phyloP scores from a whole-genome alignment of 2,797 vertebrate species.

The Furcifer pardalis region DNA sequence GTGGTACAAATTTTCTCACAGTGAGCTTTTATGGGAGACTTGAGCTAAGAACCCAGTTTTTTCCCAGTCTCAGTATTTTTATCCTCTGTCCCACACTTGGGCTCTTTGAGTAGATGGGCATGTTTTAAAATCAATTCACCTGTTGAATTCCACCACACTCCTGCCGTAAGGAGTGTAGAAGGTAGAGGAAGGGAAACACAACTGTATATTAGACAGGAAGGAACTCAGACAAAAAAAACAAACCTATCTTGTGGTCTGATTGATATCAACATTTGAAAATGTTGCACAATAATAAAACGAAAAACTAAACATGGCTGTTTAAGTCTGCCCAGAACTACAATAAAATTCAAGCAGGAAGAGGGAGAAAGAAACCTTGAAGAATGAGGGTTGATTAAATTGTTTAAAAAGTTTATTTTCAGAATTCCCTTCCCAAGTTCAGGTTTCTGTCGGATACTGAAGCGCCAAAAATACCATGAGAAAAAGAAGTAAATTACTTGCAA shows the following conservation, averaged over 20 bases:
- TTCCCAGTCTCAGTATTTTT: no score
- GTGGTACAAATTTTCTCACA: no score
- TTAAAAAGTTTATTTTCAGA: slow-evolving; percentile 3
- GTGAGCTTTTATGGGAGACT: no score
- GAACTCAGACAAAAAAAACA: background rate
- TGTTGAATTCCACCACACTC: background rate
- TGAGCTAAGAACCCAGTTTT: no score
- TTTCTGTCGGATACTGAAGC: slow-evolving; percentile 44
- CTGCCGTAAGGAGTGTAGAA: no score
- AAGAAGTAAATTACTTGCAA: slow-evolving; percentile 35
- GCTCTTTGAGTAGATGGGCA: background rate
- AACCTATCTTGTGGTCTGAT: background rate
- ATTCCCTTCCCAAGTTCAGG: slow-evolving; percentile 3
- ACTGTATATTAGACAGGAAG: background rate
- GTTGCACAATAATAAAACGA: background rate
- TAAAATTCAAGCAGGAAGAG: background rate
- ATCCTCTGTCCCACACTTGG: no score
- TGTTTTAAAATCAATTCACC: background rate
- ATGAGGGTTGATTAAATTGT: background rate
- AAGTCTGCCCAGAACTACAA: background rate
- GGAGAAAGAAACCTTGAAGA: background rate
- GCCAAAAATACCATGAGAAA: slow-evolving; percentile 37
- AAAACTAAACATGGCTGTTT: slow-evolving; percentile 11
- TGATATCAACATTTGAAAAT: background rate
- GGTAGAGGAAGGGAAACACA: background rate